phyloP scores from a whole-genome alignment of 2,888 invertebrate genomes.

The Brenthis hecate region DNA sequence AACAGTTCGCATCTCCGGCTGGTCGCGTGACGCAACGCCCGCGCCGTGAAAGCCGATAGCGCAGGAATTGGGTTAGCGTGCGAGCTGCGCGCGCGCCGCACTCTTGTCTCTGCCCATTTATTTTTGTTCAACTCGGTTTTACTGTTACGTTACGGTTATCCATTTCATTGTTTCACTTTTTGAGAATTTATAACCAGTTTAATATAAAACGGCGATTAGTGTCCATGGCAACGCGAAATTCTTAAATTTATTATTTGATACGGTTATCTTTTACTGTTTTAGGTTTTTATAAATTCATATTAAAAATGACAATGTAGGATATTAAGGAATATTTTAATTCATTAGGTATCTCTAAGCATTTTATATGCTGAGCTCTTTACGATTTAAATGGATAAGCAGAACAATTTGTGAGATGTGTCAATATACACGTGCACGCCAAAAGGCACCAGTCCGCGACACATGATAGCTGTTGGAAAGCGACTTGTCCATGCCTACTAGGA shows the following conservation, averaged over 20 bases:
- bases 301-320: too few relatives aligned
- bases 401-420: slow-evolving; percentile 13
- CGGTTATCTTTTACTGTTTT: background rate
- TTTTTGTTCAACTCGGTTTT: slow-evolving; percentile 42
- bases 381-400: background rate
- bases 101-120: slow-evolving; percentile 48
- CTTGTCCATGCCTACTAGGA: background rate
- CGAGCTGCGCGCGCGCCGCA: slow-evolving; percentile 35
- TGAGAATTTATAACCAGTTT: slow-evolving; percentile 25
- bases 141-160: slow-evolving; percentile 43
- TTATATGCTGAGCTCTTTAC: too few relatives aligned
- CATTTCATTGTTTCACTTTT: slow-evolving; percentile 37
- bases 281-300: too few relatives aligned
- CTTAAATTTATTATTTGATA: background rate
- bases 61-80: slow-evolving; percentile 68
- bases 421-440: slow-evolving; percentile 19
- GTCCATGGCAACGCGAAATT: background rate
- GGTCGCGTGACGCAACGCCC: slow-evolving; percentile 14
- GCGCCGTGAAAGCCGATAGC: slow-evolving; percentile 75
- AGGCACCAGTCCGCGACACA: slow-evolving; percentile 9
- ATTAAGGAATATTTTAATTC: too few relatives aligned
- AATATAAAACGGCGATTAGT: slow-evolving; percentile 4
- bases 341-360: too few relatives aligned
- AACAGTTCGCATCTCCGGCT: slow-evolving; percentile 34
- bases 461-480: slow-evolving; percentile 4